phyloP scores from a whole-genome alignment of 2,113 vertebrate species.

The Coryphaenoides rupestris region DNA sequence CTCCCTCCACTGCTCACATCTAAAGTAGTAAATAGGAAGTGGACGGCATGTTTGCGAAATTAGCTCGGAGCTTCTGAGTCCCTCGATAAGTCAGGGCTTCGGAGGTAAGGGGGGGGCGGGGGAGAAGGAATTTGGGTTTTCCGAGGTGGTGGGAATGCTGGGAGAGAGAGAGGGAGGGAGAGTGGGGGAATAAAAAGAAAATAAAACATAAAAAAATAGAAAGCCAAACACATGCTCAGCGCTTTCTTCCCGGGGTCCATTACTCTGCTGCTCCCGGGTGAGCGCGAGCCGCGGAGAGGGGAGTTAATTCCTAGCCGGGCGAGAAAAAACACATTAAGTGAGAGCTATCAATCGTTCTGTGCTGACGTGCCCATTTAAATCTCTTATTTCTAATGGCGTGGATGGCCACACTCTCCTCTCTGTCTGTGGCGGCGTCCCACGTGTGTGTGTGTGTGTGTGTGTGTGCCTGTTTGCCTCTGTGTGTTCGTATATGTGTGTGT shows the following conservation, averaged over 20 bases:
- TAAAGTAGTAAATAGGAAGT: constrained; percentile 48
- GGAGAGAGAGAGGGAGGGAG: neutral
- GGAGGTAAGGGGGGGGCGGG: no score
- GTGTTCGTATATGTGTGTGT: no score
- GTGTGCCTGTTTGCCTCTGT: no score
- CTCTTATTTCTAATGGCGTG: constrained; percentile 61
- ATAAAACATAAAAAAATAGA: constrained; percentile 10
- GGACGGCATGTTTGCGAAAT: constrained; percentile 59
- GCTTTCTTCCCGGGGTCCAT: constrained; percentile 65
- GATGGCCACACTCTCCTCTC: constrained; percentile 29
- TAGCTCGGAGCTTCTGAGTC: constrained; percentile 58
- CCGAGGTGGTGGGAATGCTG: constrained; percentile 28
- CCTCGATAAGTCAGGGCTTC: constrained; percentile 58
- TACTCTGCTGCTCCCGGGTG: constrained; percentile 62
- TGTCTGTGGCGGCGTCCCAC: neutral
- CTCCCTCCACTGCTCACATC: constrained; percentile 57
- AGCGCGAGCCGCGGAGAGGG: constrained; percentile 53
- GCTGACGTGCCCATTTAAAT: constrained; percentile 74
- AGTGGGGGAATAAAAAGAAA: neutral
- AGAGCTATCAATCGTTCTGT: constrained; percentile 68
- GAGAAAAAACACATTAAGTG: constrained; percentile 70
- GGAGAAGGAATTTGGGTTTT: constrained; percentile 52
- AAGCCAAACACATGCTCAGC: constrained; percentile 61
- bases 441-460: no score
- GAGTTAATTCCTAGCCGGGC: constrained; percentile 65